phyloP scores from a whole-genome alignment of 2,113 vertebrate genomes.

The Agapornis roseicollis region DNA sequence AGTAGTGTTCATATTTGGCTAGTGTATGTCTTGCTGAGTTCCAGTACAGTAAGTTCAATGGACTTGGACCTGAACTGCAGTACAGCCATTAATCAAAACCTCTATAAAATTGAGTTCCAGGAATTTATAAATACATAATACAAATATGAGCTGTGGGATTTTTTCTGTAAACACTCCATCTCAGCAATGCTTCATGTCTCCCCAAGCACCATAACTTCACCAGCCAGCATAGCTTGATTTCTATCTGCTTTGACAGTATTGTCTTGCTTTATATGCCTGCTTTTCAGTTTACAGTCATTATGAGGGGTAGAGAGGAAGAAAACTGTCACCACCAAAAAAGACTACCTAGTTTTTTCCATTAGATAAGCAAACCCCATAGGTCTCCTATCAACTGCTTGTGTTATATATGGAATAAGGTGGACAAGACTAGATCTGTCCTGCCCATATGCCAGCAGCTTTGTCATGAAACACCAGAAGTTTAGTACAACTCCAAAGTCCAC shows the following conservation, averaged over 20 bases:
- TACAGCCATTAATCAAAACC: constrained; percentile 50
- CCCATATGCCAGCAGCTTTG: neutral
- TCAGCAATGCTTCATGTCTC: neutral
- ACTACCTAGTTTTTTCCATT: neutral
- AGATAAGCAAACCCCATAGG: neutral
- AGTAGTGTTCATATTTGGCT: constrained; percentile 23
- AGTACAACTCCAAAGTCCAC: neutral
- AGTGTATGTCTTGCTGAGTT: neutral
- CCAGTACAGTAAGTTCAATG: constrained; percentile 43
- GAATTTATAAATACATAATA: constrained; percentile 55
- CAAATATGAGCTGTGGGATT: constrained; percentile 41
- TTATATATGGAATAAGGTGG: neutral
- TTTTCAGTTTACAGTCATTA: neutral
- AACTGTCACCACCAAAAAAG: neutral
- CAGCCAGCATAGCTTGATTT: neutral
- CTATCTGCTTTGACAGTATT: neutral
- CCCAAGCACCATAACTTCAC: neutral
- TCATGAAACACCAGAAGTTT: neutral
- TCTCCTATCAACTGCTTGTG: neutral
- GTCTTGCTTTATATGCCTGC: neutral
- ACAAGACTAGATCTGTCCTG: neutral
- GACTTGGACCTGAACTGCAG: constrained; percentile 25
- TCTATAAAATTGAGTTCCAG: constrained; percentile 63
- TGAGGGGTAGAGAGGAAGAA: neutral
- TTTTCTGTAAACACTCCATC: constrained; percentile 55